These are phyloP conservation scores for Falco novaeseelandiae DNA, from an alignment of 2,797 vertebrate genomes.

Conservation along the genomic window DNA sequence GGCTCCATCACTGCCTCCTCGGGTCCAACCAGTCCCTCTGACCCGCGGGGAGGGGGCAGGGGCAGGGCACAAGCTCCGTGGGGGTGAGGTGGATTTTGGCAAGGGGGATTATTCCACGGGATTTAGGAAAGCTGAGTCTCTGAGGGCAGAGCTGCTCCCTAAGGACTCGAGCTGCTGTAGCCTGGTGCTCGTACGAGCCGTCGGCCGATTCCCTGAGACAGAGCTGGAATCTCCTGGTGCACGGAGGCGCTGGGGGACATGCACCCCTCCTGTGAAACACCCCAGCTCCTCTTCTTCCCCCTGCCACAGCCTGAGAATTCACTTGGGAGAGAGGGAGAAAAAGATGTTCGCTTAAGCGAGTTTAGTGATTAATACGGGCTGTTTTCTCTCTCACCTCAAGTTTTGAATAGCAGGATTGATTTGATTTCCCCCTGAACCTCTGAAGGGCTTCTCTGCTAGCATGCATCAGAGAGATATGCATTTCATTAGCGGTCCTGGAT, in stretches of 20 bases:
- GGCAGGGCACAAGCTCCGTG: not conserved
- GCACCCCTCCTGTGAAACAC: fast-evolving
- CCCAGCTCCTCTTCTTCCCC: not conserved
- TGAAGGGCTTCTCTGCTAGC: not conserved
- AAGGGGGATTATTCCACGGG: fast-evolving
- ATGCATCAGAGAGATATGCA: not conserved
- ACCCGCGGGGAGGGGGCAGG: not conserved
- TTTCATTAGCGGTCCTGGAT: not conserved
- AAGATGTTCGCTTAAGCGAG: not conserved
- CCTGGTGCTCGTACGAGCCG: not conserved
- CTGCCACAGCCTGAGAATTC: not conserved
- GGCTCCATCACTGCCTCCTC: not conserved
- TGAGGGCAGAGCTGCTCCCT: not conserved
- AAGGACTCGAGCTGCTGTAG: not conserved
- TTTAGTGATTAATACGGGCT: not conserved
- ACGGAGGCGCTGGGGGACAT: fast-evolving
- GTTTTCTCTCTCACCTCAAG: not conserved
- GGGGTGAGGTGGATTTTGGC: fast-evolving
- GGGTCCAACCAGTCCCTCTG: fast-evolving
- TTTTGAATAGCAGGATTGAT: not conserved
- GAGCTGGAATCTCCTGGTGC: not conserved
- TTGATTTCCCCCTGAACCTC: not conserved
- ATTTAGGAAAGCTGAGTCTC: not conserved
- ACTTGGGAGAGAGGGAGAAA: too few relatives aligned
- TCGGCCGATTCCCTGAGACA: not conserved